phyloP scores from a whole-genome alignment of 2,888 invertebrate species.

The Cyclophora albipunctata region DNA sequence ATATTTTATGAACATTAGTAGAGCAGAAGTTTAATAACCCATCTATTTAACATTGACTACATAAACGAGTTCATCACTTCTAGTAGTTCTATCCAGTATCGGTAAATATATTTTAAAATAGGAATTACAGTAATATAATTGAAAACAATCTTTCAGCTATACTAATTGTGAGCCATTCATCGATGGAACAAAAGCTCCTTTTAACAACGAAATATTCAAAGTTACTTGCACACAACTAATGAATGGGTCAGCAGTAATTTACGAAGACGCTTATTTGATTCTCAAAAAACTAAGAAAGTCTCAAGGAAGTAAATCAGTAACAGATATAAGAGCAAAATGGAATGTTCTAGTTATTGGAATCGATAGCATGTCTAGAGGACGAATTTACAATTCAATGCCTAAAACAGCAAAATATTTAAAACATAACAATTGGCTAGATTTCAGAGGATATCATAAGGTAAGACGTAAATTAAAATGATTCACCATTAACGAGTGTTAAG shows the following conservation, averaged over 20 bases:
- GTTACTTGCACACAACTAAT: too few relatives aligned
- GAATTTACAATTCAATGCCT: conserved; percentile 84
- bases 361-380: conserved; percentile 87
- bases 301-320: conserved; percentile 1
- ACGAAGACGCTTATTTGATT: conserved; percentile 38
- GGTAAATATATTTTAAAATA: too few relatives aligned
- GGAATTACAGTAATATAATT: too few relatives aligned
- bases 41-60: too few relatives aligned
- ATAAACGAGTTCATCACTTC: too few relatives aligned
- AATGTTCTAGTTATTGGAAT: conserved; percentile 86
- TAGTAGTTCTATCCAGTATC: too few relatives aligned
- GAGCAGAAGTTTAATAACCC: too few relatives aligned
- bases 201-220: too few relatives aligned
- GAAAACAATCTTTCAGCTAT: too few relatives aligned
- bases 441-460: conserved; percentile 51
- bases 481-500: background rate
- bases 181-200: too few relatives aligned
- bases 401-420: conserved; percentile 79
- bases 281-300: conserved; percentile 26
- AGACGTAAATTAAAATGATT: background rate
- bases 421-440: conserved; percentile 80
- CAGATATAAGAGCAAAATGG: conserved; percentile 22
- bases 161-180: too few relatives aligned
- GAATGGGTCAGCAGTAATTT: conserved; percentile 5
- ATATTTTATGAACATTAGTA: too few relatives aligned